A percentile compares a stretch with the other conserved stretches of the same genome.
These are phyloP conservation scores for Macropus fuliginosus DNA, from an alignment of 2,797 vertebrate genomes.

Conservation along the genomic window DNA sequence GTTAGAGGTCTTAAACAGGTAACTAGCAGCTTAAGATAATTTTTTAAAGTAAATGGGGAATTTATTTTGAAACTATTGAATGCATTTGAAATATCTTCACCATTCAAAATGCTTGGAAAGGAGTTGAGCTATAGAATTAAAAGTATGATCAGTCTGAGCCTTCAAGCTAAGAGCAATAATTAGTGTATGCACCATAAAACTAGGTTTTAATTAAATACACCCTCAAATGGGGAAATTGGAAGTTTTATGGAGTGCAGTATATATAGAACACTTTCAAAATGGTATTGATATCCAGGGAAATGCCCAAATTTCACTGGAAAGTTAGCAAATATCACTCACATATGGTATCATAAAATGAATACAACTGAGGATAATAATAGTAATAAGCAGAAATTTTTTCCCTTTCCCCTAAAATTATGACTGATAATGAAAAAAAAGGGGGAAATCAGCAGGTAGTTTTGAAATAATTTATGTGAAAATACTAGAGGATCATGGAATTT, in stretches of 20 bases:
- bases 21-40: not conserved
- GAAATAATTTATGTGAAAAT: not conserved
- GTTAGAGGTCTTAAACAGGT: not conserved
- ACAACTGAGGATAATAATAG: not conserved
- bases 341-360: constrained; percentile 23
- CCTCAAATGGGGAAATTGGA: constrained; percentile 39
- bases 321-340: constrained; percentile 21
- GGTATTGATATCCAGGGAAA: constrained; percentile 39
- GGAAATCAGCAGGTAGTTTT: not conserved
- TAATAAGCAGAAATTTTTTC: not conserved
- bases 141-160: constrained; percentile 69
- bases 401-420: not conserved
- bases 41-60: constrained; percentile 30
- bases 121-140: constrained; percentile 62
- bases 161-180: constrained; percentile 77
- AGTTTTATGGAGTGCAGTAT: constrained; percentile 52
- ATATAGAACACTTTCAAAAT: constrained; percentile 25
- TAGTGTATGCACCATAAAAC: constrained; percentile 69
- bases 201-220: constrained; percentile 81
- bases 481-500: not conserved
- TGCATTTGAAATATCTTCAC: constrained; percentile 66
- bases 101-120: constrained; percentile 52
- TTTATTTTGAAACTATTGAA: constrained; percentile 40
- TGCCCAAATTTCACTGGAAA: not conserved
- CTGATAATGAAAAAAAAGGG: not conserved